A percentile compares a stretch with the other conserved stretches of the same genome.
These are phyloP conservation scores for Cuniculus paca DNA, from an alignment of 2,797 vertebrate species.

Conservation along the genomic window DNA sequence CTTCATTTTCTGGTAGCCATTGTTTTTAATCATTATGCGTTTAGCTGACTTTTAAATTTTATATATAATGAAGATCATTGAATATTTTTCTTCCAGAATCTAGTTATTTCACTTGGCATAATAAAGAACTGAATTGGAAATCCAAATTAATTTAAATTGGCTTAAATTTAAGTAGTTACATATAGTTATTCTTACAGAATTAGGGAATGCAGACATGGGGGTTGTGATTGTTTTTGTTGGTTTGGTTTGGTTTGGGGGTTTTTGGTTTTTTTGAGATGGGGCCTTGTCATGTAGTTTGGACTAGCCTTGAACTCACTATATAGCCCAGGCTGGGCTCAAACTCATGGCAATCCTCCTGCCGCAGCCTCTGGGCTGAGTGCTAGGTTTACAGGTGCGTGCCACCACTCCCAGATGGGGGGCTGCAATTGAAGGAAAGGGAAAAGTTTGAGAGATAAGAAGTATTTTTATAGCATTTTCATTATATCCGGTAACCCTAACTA, in stretches of 20 bases:
- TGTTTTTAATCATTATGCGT: background rate
- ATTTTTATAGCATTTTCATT: background rate
- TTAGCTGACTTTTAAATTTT: background rate
- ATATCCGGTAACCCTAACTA: background rate
- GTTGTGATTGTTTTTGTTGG: background rate
- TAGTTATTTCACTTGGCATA: background rate
- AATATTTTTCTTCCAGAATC: background rate
- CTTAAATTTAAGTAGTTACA: background rate
- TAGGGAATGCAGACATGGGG: background rate
- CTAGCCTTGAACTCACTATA: background rate
- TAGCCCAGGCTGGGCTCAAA: background rate
- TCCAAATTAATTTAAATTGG: background rate
- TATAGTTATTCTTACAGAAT: background rate
- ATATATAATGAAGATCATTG: background rate
- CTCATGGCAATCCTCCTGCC: background rate
- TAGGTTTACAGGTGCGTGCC: background rate
- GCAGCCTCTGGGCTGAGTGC: background rate
- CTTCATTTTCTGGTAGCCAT: background rate
- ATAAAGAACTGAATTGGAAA: background rate
- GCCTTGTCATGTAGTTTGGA: no score
- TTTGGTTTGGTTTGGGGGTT: no score
- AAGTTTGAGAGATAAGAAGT: background rate
- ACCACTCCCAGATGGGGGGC: background rate
- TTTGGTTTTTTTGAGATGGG: background rate
- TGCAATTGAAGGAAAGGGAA: background rate